Percentiles rank a stretch among this genome's conserved stretches.
Evolutionary conservation across 2,888 invertebrate genomes (phyloP).

Genomic region (Folsomia manolachei): DNA sequence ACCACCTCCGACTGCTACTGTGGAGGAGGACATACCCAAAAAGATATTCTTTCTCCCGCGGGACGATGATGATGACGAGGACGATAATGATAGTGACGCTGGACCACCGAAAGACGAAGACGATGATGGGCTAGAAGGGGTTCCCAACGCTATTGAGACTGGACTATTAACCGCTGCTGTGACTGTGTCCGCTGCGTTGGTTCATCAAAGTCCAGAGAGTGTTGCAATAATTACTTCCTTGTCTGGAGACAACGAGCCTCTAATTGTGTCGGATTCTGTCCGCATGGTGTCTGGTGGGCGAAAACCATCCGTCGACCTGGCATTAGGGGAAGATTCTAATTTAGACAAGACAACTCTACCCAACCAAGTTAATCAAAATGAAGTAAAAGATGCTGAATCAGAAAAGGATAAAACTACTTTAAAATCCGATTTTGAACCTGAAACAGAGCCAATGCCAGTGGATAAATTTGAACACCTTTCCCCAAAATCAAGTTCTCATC

Average conservation of each 20-base stretch:
- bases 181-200: constrained; percentile 44
- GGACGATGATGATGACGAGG: constrained; percentile 33
- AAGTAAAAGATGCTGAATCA: not conserved
- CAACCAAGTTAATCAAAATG: not conserved
- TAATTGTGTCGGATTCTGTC: not conserved
- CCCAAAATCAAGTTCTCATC: constrained; percentile 9
- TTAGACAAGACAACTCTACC: not conserved
- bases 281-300: not conserved
- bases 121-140: constrained; percentile 9
- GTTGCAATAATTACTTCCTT: constrained; percentile 31
- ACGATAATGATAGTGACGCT: constrained; percentile 21
- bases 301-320: not conserved
- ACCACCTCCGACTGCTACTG: constrained; percentile 6
- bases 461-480: constrained; percentile 15
- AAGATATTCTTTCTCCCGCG: constrained; percentile 41
- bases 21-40: constrained; percentile 20
- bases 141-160: constrained; percentile 38
- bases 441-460: not conserved
- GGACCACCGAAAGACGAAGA: not conserved
- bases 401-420: not conserved
- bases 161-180: constrained; percentile 46
- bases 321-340: constrained; percentile 18
- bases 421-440: not conserved
- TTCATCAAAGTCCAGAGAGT: constrained; percentile 44
- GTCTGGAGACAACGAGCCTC: not conserved